phyloP scores from a whole-genome alignment of 1,140 invertebrate genomes.

The Aphelenchoides besseyi region DNA sequence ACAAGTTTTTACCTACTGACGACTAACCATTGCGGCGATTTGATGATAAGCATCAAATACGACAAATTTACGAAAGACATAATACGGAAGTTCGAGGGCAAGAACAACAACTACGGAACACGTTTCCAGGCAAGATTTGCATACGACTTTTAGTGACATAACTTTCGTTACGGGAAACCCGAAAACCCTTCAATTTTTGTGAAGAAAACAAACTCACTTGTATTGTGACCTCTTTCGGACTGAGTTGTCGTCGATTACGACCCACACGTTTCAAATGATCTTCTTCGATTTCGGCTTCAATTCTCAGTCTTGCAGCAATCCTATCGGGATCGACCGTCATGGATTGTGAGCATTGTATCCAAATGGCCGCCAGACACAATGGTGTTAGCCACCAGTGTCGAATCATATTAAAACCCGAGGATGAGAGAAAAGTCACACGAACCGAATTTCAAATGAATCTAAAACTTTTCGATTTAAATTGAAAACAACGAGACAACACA shows the following conservation, averaged over 20 bases:
- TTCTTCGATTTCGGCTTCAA: conserved; percentile 44
- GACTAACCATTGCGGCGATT: too few species aligned
- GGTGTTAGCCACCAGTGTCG: background rate
- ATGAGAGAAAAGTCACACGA: background rate
- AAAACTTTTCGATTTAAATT: background rate
- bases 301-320: conserved; percentile 54
- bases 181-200: background rate
- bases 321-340: conserved; percentile 57
- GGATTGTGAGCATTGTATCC: background rate
- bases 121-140: background rate
- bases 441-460: background rate
- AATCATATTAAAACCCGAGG: background rate
- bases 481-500: too few species aligned
- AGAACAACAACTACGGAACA: background rate
- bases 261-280: conserved; percentile 29
- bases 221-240: conserved; percentile 60
- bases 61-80: background rate
- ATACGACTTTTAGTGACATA: conserved; percentile 2
- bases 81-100: background rate
- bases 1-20: background rate
- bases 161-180: background rate
- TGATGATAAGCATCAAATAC: background rate
- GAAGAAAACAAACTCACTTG: conserved; percentile 41
- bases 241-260: conserved; percentile 43
- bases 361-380: background rate